Percentiles rank a stretch among this genome's conserved stretches.
phyloP scores from a whole-genome alignment of 37 sponge, comb jelly and placozoan species.

The Amphimedon queenslandica region DNA sequence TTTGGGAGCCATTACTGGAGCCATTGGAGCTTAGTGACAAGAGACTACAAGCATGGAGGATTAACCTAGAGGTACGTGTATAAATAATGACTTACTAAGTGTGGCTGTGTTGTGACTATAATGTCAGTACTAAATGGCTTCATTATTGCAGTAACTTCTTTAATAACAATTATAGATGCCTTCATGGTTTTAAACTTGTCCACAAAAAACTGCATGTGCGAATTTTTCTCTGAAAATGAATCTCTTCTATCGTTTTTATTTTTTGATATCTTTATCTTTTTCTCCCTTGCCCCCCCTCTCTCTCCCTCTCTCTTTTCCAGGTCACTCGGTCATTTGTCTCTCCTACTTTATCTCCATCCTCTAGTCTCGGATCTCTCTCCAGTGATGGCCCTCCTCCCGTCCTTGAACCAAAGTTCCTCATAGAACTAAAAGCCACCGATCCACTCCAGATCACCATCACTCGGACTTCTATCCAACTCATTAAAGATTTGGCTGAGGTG shows the following conservation, averaged over 20 bases:
- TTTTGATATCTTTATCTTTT: too few species aligned
- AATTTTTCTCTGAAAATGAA: too few species aligned
- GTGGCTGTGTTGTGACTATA: not conserved
- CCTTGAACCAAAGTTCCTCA: slow-evolving; percentile 22
- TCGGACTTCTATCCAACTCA: slow-evolving; percentile 46
- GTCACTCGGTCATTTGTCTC: slow-evolving; percentile 1
- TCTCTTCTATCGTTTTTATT: too few species aligned
- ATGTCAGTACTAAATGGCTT: too few species aligned
- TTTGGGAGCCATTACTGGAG: slow-evolving; percentile 85
- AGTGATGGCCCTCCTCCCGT: not conserved
- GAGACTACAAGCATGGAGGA: slow-evolving; percentile 43
- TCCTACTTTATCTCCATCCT: too few species aligned
- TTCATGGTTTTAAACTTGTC: too few species aligned
- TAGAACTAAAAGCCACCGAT: slow-evolving; percentile 22
- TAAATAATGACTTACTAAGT: not conserved
- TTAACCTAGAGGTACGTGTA: slow-evolving; percentile 26
- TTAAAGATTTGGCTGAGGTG: slow-evolving; percentile 57
- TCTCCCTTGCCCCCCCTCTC: not conserved
- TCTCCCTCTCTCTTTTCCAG: not conserved
- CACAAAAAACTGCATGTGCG: too few species aligned
- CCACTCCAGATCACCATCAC: slow-evolving; percentile 70
- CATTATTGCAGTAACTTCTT: not conserved
- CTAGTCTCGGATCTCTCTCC: too few species aligned
- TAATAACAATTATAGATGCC: too few species aligned
- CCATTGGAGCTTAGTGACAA: slow-evolving; percentile 49